A percentile compares a stretch with the other conserved stretches of the same genome.
phyloP scores from a whole-genome alignment of 2,888 invertebrate species.

The Tinea trinotella region DNA sequence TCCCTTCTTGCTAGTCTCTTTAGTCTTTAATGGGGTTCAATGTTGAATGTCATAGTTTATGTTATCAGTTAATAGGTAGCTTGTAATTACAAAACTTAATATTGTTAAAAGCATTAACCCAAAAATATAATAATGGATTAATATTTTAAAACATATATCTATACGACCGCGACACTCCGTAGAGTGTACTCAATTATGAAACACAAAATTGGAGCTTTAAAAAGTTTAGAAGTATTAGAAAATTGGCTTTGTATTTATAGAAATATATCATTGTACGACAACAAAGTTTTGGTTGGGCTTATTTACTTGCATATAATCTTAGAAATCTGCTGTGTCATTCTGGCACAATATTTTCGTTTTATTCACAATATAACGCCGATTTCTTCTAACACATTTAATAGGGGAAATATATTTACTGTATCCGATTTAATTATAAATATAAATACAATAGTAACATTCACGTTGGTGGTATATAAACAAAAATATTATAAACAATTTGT shows the following conservation, averaged over 20 bases:
- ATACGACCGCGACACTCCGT: too few species aligned
- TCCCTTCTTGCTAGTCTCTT: too few species aligned
- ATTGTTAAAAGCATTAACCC: too few species aligned
- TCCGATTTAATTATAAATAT: neutral
- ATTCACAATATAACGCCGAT: neutral
- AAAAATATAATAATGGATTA: too few species aligned
- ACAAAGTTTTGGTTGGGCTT: neutral
- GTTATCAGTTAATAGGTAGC: too few species aligned
- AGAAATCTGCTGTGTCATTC: neutral
- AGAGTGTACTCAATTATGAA: neutral
- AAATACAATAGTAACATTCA: neutral
- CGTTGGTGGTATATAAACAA: neutral
- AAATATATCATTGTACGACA: neutral
- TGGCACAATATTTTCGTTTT: neutral
- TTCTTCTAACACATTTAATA: neutral
- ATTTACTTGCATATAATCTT: neutral
- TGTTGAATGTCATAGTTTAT: too few species aligned
- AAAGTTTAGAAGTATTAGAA: neutral
- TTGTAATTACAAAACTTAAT: too few species aligned
- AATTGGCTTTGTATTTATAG: neutral
- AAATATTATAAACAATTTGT: conserved; percentile 1
- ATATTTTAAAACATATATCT: too few species aligned
- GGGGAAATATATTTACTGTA: neutral
- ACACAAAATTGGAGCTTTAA: neutral
- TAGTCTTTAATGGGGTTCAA: too few species aligned